A percentile compares a stretch with the other conserved stretches of the same genome.
phyloP scores from a whole-genome alignment of 2,797 vertebrate genomes.

The Galaxias olidus region DNA sequence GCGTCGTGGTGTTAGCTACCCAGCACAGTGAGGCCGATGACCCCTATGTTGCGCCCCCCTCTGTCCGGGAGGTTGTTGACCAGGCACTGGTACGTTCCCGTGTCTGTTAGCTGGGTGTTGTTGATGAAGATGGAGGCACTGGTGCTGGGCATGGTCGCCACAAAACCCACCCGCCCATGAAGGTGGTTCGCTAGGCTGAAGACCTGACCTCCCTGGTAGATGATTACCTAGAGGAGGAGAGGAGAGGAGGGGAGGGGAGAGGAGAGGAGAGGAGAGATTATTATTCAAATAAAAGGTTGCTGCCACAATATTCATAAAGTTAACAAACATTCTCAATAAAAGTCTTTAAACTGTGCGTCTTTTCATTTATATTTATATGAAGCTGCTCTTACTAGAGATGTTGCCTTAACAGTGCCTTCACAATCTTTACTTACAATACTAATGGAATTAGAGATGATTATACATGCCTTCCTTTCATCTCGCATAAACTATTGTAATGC shows the following conservation, averaged over 20 bases:
- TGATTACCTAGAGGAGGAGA: conserved; percentile 83
- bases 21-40: conserved; percentile 95
- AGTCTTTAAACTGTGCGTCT: too few relatives aligned
- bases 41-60: conserved; percentile 93
- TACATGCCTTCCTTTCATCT: too few relatives aligned
- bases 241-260: not conserved
- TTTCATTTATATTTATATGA: too few relatives aligned
- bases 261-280: not conserved
- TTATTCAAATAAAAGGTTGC: too few relatives aligned
- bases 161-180: conserved; percentile 92
- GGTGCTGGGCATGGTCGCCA: conserved; percentile 95
- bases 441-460: too few relatives aligned
- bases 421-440: too few relatives aligned
- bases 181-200: conserved; percentile 92
- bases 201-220: conserved; percentile 96
- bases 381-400: too few relatives aligned
- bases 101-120: conserved; percentile 96
- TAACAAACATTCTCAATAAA: too few relatives aligned
- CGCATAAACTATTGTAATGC: too few relatives aligned
- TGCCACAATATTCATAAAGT: too few relatives aligned
- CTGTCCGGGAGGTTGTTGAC: conserved; percentile 97
- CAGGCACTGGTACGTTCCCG: conserved; percentile 98
- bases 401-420: too few relatives aligned
- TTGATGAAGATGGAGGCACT: conserved; percentile 99
- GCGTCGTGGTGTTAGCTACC: conserved; percentile 77